A percentile compares a stretch with the other conserved stretches of the same genome.
Evolutionary conservation across 2,797 vertebrate genomes (phyloP).

Genomic region (Gambusia yucatana): DNA sequence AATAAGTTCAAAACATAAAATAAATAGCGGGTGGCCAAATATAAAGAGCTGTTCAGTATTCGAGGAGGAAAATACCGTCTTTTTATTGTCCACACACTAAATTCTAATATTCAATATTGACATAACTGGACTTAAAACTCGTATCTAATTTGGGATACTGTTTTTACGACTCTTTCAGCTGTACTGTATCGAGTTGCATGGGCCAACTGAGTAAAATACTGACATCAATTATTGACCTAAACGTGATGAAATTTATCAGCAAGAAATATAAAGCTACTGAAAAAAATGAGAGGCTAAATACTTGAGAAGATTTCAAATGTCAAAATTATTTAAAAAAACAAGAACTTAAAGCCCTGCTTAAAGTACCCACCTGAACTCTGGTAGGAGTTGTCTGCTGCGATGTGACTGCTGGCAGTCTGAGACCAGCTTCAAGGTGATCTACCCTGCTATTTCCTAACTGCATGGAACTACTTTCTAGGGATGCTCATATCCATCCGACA

Average conservation of each 20-base stretch:
- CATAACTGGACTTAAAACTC: neutral
- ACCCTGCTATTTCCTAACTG: slow-evolving; percentile 10
- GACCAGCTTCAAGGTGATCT: slow-evolving; percentile 78
- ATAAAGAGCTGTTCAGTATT: neutral
- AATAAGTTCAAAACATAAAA: neutral
- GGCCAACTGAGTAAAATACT: neutral
- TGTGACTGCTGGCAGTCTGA: slow-evolving; percentile 40
- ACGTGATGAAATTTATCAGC: slow-evolving; percentile 15
- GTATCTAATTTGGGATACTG: neutral
- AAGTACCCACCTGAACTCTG: slow-evolving; percentile 61
- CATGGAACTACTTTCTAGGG: slow-evolving; percentile 75
- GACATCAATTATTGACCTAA: neutral
- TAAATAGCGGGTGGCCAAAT: accelerated
- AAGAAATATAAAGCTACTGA: slow-evolving; percentile 7
- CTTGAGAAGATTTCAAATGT: neutral
- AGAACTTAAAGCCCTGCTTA: neutral
- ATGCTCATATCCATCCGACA: slow-evolving; percentile 76
- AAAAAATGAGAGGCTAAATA: neutral
- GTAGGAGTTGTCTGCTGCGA: slow-evolving; percentile 21
- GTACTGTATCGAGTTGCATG: neutral
- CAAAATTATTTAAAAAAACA: accelerated
- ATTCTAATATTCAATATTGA: neutral
- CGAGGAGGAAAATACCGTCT: neutral
- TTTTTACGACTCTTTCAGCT: neutral
- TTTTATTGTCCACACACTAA: neutral